Evolutionary conservation across 2,888 invertebrate genomes (phyloP).

Genomic region (Cheilosia soror): DNA sequence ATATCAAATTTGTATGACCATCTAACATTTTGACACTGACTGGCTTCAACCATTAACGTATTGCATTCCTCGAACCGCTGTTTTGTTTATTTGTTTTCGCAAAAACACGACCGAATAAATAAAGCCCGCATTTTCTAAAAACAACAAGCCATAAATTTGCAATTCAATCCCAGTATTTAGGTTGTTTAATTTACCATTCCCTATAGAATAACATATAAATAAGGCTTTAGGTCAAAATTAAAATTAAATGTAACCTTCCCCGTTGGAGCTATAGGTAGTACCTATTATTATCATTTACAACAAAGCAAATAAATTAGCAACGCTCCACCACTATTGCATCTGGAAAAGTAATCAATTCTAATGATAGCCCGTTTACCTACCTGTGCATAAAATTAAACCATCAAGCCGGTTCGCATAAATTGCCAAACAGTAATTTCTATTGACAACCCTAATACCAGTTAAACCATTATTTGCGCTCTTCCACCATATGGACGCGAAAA

Average conservation of each 20-base stretch:
- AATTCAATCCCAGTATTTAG: slow-evolving; percentile 7
- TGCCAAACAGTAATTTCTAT: slow-evolving; percentile 54
- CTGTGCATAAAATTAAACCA: slow-evolving; percentile 60
- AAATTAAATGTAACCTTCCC: background rate
- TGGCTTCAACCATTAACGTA: no score
- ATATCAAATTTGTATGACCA: no score
- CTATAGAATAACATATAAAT: slow-evolving; percentile 16
- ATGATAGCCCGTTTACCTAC: slow-evolving; percentile 41
- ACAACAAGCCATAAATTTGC: slow-evolving; percentile 21
- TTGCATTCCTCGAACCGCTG: no score
- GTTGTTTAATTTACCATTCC: slow-evolving; percentile 9
- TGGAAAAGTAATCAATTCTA: slow-evolving; percentile 50
- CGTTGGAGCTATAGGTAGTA: background rate
- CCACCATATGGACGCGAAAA: background rate
- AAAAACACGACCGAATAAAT: no score
- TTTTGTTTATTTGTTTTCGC: no score
- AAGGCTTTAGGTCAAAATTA: slow-evolving; percentile 33
- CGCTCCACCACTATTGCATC: slow-evolving; percentile 17
- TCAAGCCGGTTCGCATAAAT: slow-evolving; percentile 57
- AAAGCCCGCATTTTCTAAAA: background rate
- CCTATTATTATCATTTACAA: slow-evolving; percentile 31
- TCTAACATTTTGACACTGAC: no score
- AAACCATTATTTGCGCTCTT: slow-evolving; percentile 40
- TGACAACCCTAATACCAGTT: slow-evolving; percentile 56
- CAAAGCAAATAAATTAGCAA: slow-evolving; percentile 47